Evolutionary conservation across 2,888 invertebrate species (phyloP).

Genomic region (Ophioninae sp.): DNA sequence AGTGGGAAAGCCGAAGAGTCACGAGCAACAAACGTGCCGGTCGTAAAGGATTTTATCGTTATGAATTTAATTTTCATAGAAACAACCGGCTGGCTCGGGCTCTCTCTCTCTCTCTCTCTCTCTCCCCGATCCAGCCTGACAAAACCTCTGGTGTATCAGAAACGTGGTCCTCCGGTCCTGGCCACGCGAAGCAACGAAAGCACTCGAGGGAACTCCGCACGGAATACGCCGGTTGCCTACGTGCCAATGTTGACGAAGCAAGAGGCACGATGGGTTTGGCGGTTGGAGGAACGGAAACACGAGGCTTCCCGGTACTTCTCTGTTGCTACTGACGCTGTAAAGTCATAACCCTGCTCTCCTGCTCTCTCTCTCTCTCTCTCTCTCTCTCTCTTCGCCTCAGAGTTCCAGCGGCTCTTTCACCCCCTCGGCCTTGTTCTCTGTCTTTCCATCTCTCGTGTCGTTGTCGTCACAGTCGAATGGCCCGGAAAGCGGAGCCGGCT

Average conservation of each 20-base stretch:
- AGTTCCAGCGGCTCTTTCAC: background rate
- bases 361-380: background rate
- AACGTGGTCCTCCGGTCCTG: slow-evolving; percentile 27
- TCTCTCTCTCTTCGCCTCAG: background rate
- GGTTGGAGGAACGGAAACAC: slow-evolving; percentile 69
- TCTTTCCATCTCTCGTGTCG: slow-evolving; percentile 16
- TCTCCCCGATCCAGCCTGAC: slow-evolving; percentile 23
- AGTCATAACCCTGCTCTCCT: slow-evolving; percentile 4
- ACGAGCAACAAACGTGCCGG: slow-evolving; percentile 34
- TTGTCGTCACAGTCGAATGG: slow-evolving; percentile 39
- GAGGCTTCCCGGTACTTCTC: slow-evolving; percentile 67
- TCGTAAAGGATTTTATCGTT: slow-evolving; percentile 77
- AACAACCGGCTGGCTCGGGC: slow-evolving; percentile 69
- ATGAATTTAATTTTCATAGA: slow-evolving; percentile 79
- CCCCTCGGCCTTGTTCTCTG: background rate
- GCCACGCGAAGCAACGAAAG: slow-evolving; percentile 25
- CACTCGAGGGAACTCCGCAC: slow-evolving; percentile 65
- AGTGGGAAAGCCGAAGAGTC: slow-evolving; percentile 32
- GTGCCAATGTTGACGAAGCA: slow-evolving; percentile 71
- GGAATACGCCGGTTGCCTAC: slow-evolving; percentile 68
- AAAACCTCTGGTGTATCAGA: background rate
- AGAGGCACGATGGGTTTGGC: slow-evolving; percentile 58
- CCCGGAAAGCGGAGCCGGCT: slow-evolving; percentile 33
- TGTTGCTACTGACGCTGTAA: slow-evolving; percentile 22
- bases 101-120: too few species aligned